Evolutionary conservation across 2,113 vertebrate species (phyloP), one percentile per base, ranked within the genome.

Genomic region (Aleadryas rufinucha): DNA sequence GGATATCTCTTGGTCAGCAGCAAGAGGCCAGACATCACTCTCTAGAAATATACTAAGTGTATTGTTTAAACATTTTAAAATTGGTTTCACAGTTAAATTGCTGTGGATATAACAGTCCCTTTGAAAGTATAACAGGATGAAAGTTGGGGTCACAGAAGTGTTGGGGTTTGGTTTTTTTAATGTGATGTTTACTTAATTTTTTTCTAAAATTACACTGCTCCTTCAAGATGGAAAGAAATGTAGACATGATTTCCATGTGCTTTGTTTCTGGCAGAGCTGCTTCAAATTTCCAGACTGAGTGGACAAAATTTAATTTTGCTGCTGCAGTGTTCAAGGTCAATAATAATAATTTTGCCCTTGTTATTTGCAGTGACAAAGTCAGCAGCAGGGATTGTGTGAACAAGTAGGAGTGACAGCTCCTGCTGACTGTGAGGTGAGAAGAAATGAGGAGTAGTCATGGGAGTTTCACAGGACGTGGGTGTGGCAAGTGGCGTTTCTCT

Each of bases 31-130:
- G 92, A 89, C 31, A 93, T 59, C 18, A 69, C 68, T 87, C 70
- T 91, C 61, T 77, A 76, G 83, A 84, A 95, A 76, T 57, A 68
- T 10, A 56, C 45, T 37, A 65, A 86, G 30, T 83, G 37, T 75
- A 59, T 92, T 88, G 77, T 91, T 97, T 89, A 82, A 96, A 89
- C 45, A 57, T 90, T 88, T 93, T 77, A 3, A 41, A 85, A 89
- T 56, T 81, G 33, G 9, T 93, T 95, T 93, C 91, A 75, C n/a
- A 88, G 60, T 39, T 80, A 85, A 90, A 47, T 49, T 87, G 28
- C 74, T 94, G 44, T 47, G 20, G 41, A 41, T 93, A 35, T 65
- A 68, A 45, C 22, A 83, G 30, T 59, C 41, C 52, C 39, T 83
- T 71, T 95, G 90, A 93, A 88, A 88, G 66, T 85, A 68, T 30